Evolutionary conservation across 2,113 vertebrate genomes (phyloP).

Genomic region (Geococcyx californianus): DNA sequence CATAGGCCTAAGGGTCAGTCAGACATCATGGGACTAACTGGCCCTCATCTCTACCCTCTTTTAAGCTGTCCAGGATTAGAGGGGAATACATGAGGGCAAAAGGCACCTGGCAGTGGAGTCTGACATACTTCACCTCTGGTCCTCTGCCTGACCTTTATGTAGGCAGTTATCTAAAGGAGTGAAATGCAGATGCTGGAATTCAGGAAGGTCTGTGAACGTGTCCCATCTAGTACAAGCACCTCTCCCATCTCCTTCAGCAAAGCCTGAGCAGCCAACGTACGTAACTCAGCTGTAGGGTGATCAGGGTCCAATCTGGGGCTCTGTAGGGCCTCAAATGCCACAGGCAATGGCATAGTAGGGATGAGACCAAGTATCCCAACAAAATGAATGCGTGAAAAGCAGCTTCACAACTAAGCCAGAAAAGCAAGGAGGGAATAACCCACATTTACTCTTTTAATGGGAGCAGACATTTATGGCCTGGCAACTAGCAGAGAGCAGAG

Average conservation of each 20-base stretch:
- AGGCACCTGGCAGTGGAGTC: neutral
- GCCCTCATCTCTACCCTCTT: neutral
- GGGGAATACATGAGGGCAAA: neutral
- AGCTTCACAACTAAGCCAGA: neutral
- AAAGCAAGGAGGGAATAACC: neutral
- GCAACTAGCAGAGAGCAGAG: neutral
- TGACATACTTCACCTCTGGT: neutral
- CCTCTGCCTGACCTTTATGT: neutral
- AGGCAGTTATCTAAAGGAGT: neutral
- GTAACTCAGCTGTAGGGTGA: neutral
- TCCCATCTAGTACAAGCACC: neutral
- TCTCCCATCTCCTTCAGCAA: neutral
- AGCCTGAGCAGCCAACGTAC: neutral
- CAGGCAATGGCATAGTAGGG: neutral
- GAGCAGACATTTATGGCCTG: conserved; percentile 16
- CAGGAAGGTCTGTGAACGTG: fast-evolving
- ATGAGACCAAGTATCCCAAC: neutral
- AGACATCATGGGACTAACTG: neutral
- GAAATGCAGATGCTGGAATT: neutral
- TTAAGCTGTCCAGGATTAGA: neutral
- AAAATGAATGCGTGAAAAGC: neutral
- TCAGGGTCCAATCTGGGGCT: neutral
- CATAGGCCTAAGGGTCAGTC: neutral
- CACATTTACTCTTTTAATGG: neutral
- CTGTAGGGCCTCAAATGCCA: neutral